Evolutionary conservation across 1,140 invertebrate genomes (phyloP).

Genomic region (Potamilus streckersoni): DNA sequence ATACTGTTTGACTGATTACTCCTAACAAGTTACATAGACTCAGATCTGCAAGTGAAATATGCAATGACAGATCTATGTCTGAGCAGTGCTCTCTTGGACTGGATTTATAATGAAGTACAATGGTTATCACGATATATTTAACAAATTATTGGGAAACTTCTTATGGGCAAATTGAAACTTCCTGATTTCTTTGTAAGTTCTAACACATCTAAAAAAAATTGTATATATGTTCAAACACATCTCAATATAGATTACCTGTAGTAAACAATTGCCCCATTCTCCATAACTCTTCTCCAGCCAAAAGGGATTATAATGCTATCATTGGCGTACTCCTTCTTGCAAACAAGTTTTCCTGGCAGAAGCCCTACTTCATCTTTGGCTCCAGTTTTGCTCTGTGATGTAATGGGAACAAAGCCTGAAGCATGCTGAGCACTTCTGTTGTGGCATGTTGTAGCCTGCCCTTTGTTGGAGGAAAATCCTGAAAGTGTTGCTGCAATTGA

Average conservation of each 20-base stretch:
- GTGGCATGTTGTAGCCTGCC: not conserved
- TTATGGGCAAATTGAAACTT: no score
- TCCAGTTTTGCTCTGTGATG: not conserved
- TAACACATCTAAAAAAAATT: no score
- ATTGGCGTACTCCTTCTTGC: not conserved
- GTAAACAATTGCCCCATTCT: constrained; percentile 71
- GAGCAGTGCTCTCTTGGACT: no score
- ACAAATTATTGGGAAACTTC: no score
- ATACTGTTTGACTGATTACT: no score
- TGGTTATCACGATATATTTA: no score
- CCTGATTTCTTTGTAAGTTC: no score
- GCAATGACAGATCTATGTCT: no score
- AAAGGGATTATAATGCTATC: constrained; percentile 66
- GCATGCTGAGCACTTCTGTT: not conserved
- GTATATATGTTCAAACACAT: no score
- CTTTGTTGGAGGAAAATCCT: constrained; percentile 1
- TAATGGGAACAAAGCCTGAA: not conserved
- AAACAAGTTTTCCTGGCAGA: not conserved
- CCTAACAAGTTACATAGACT: no score
- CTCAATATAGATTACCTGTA: constrained; percentile 68
- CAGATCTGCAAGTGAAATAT: no score
- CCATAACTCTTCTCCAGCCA: constrained; percentile 71
- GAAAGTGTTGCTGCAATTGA: constrained; percentile 3
- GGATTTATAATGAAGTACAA: no score
- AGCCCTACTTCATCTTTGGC: constrained; percentile 3